Base-by-base conservation (phyloP, 1,140 invertebrate genomes). In the Hyphantria cunea region DNA sequence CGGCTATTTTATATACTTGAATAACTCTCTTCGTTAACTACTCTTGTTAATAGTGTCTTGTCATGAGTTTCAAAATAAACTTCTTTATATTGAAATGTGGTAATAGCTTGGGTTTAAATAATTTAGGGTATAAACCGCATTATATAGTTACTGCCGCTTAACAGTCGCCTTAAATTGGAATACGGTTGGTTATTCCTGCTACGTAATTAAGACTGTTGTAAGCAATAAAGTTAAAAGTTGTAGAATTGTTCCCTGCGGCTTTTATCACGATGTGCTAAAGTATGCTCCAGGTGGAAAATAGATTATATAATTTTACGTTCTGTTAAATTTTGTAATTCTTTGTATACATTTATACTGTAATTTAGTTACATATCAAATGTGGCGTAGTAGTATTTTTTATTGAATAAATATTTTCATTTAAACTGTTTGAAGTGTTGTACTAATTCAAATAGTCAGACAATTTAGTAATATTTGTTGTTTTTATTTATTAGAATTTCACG, bases 1-100 rank as follows among this genome's bases (percentile, higher is more conserved):
- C 70, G 70, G 59, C 65, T 68, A 76, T 79, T 74, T 71, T 70
- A 74, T 68, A 82, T 74, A 77, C 72, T 79, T 76, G 72, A 67
- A 73, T 75, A 74, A 73, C 68, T 56, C 60, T 44, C 42, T 44
- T 39, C 32, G 55, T 49, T 49, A 58, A 49, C 55, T 37, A 33
- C 55, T 49, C 44, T 58, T 58, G 14, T 58, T 58, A 49, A 58
- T 58, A 49, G 55, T 58, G 44, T 49, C 17, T 17, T 55, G 55
- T 58, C 53, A 56, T 47, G 41, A n/a, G 31, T 56, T 47, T n/a
- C n/a, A n/a, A n/a, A n/a, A n/a, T n/a, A n/a, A n/a, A n/a, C n/a
- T n/a, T n/a, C n/a, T n/a, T 25, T 25, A 25, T 25, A 25, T 25
- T 25, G 17, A 25, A 25, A 25, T 5, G 1, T 5, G 17, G 17